phyloP scores from a whole-genome alignment of 2,113 vertebrate species.

The Dasyprocta punctata region DNA sequence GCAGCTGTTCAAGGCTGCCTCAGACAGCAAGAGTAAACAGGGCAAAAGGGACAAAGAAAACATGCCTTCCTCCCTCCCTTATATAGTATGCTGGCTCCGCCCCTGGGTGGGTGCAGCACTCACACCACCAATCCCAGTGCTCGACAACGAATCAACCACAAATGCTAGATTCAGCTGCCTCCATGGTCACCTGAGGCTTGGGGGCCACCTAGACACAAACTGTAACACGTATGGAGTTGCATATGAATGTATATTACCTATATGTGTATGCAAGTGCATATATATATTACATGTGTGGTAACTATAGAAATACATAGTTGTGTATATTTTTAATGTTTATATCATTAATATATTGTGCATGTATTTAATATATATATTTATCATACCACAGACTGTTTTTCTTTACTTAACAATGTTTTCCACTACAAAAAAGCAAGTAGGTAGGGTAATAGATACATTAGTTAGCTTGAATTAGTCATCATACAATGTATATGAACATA shows the following conservation, averaged over 20 bases:
- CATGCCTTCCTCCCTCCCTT: no score
- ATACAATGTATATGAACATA: neutral
- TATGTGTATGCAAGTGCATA: neutral
- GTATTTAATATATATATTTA: neutral
- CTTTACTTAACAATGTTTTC: neutral
- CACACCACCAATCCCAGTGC: no score
- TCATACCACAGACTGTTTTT: neutral
- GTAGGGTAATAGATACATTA: neutral
- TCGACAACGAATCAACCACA: no score
- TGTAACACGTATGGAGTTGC: no score
- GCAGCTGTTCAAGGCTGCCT: no score
- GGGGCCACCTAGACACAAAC: no score
- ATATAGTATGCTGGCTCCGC: no score
- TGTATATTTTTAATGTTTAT: neutral
- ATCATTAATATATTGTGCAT: neutral
- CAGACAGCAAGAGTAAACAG: no score
- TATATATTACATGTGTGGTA: neutral
- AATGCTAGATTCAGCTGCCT: no score
- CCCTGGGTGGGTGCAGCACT: no score
- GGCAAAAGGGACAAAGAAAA: no score
- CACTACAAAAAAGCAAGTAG: neutral
- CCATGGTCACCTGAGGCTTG: no score
- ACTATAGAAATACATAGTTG: neutral
- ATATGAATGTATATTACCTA: neutral
- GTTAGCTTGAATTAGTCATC: neutral